A percentile compares a stretch with the other conserved stretches of the same genome.
phyloP scores from a whole-genome alignment of 2,113 vertebrate species.

The Muscicapa adusta region DNA sequence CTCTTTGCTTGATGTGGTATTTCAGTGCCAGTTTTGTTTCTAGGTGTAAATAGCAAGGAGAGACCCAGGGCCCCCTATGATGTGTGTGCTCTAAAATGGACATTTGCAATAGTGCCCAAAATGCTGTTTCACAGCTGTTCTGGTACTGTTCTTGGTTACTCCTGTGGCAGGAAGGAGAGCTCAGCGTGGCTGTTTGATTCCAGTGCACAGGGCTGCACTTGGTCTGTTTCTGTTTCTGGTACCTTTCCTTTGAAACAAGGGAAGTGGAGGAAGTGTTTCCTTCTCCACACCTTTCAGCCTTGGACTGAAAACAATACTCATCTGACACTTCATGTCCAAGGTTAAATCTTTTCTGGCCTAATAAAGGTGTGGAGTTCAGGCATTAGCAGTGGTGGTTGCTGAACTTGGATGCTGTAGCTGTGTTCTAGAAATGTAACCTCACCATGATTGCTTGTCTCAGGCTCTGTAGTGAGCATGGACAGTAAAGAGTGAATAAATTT shows the following conservation, averaged over 20 bases:
- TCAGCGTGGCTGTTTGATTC: not conserved
- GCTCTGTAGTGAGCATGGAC: not conserved
- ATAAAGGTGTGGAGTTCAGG: not conserved
- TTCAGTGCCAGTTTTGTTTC: not conserved
- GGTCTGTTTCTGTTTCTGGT: not conserved
- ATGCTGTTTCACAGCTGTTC: not conserved
- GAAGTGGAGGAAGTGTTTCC: not conserved
- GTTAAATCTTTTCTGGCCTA: not conserved
- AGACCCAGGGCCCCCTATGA: rapidly evolving
- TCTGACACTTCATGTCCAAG: not conserved
- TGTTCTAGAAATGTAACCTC: not conserved
- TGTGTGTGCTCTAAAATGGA: not conserved
- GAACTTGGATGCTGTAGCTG: not conserved
- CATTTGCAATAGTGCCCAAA: rapidly evolving
- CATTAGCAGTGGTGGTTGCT: not conserved
- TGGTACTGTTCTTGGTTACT: not conserved
- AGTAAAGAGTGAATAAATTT: not conserved
- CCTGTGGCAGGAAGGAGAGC: not conserved
- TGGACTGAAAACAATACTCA: not conserved
- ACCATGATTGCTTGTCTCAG: not conserved
- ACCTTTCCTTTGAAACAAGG: not conserved
- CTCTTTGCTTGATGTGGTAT: not conserved
- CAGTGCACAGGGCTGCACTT: not conserved
- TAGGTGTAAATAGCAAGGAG: not conserved
- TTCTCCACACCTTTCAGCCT: not conserved